Base-by-base conservation (phyloP, 2,113 vertebrate species). In the Hipposideros armiger region DNA sequence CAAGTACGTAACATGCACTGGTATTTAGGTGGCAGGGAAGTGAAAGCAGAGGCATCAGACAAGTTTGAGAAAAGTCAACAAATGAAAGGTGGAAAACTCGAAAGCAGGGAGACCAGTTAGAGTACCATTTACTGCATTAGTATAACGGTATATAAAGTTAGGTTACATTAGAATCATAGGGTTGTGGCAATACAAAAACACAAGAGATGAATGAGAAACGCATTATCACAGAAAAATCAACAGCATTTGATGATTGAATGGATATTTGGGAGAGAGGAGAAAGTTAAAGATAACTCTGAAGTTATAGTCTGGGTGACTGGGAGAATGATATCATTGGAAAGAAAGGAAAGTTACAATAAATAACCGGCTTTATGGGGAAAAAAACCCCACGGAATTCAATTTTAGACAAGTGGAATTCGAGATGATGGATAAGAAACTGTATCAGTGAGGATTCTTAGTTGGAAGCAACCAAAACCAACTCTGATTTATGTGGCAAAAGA, bases 331-430 rank as follows among this genome's bases (percentile, higher is more conserved):
- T 24, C 73, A 54, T 32, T 69, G 24, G 58, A 47, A 78, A 56
- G 70, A 87, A 85, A 67, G 73, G 80, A 73, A 89, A 88, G 47
- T 70, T 70, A 58, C 5, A 32, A 66, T 50, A 87, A 66, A 81
- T 69, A 92, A 54, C 36, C 82, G 10, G 15, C n/a, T 92, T 96
- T 67, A 17, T 15, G 84, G 69, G 15, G 1, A 15, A 30, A 64
- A 87, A 47, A 36, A 36, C 36, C 36, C 36, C 36, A 52, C 7
- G 7, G n/a, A 95, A 94, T 92, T 81, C 47, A 32, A 11, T 88
- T 95, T 91, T 60, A 94, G 64, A 72, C n/a, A 66, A 87, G 58
- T n/a, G 86, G 74, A 74, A 84, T 92, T 87, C 16, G 4, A 96
- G 90, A 42, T 90, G 87, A 92, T 80, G 58, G 76, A 42, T 66